Conservation (phyloP, 2,888 invertebrate genomes). For the Hirtodrosophila confusa region DNA sequence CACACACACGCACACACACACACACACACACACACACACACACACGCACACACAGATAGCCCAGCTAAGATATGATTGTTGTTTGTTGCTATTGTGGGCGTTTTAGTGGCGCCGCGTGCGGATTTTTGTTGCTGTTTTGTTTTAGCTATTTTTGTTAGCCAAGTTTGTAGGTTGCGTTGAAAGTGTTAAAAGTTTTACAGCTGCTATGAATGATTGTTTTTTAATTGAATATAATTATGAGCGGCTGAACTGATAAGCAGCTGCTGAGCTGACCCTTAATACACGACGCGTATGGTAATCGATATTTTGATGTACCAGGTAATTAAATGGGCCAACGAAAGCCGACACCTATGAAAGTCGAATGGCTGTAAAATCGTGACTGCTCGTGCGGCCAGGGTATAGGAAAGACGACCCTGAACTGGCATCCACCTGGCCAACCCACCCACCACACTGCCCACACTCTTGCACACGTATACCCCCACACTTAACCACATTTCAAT, state of each 20-base stretch:
- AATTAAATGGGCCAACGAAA: constrained; percentile 29
- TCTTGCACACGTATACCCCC: constrained; percentile 1
- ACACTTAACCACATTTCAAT: constrained; percentile 72
- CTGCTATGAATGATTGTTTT: constrained; percentile 66
- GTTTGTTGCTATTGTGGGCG: constrained; percentile 38
- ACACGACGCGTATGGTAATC: constrained; percentile 22
- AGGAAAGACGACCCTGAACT: constrained; percentile 43
- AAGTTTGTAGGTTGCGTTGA: constrained; percentile 31
- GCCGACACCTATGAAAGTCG: constrained; percentile 4
- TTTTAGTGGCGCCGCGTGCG: constrained; percentile 25
- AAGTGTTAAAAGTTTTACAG: constrained; percentile 46
- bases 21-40: constrained; percentile 12
- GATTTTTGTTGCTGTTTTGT: constrained; percentile 6
- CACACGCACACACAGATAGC: constrained; percentile 34
- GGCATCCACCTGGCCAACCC: constrained; percentile 20
- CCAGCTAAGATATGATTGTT: constrained; percentile 50
- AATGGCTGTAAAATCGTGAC: constrained; percentile 14
- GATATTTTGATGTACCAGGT: constrained; percentile 29
- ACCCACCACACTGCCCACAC: not conserved
- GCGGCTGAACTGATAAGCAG: constrained; percentile 30
- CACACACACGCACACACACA: constrained; percentile 16
- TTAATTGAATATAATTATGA: constrained; percentile 66
- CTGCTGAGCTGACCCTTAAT: constrained; percentile 12
- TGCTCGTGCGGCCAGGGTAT: constrained; percentile 9
- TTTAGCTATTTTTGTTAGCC: constrained; percentile 19